These are phyloP conservation scores for Thamnophis sirtalis DNA, from an alignment of 2,113 vertebrate species.

Conservation along the genomic window DNA sequence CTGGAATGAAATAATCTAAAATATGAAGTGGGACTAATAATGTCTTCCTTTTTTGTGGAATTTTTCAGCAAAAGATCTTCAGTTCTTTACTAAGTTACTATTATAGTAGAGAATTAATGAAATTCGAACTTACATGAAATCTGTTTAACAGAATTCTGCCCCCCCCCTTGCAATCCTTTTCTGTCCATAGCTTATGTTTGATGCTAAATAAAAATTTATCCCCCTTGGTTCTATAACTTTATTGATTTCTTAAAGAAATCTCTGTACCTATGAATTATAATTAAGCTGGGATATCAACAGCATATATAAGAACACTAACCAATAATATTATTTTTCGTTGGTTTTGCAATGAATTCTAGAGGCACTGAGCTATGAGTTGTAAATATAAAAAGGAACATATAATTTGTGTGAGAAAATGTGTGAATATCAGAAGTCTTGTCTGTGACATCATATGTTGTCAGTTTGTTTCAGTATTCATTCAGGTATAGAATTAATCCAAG, in stretches of 20 bases:
- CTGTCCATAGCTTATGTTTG: conserved; percentile 57
- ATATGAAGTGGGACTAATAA: conserved; percentile 9
- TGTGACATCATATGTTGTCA: neutral
- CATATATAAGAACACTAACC: neutral
- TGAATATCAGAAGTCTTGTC: neutral
- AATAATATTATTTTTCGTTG: conserved; percentile 6
- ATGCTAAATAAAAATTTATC: conserved; percentile 49
- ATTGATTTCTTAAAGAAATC: conserved; percentile 31
- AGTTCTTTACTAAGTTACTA: conserved; percentile 32
- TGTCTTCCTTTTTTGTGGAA: conserved; percentile 3
- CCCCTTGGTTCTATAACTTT: conserved; percentile 39
- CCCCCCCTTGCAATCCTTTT: conserved; percentile 37
- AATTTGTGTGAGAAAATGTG: neutral
- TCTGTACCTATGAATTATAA: conserved; percentile 45
- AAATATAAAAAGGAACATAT: conserved; percentile 17
- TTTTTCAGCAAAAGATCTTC: conserved; percentile 23
- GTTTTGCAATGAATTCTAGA: conserved; percentile 42
- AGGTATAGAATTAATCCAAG: neutral
- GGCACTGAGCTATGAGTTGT: conserved; percentile 17
- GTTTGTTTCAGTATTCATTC: neutral
- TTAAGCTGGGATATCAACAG: conserved; percentile 23
- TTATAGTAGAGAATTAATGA: conserved; percentile 59
- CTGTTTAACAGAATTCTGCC: conserved; percentile 55
- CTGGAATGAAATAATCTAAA: conserved; percentile 16
- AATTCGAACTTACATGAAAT: conserved; percentile 64